Percentiles rank a stretch among this genome's conserved stretches.
Evolutionary conservation across 2,113 vertebrate genomes (phyloP).

Genomic region (Corynorhinus townsendii): DNA sequence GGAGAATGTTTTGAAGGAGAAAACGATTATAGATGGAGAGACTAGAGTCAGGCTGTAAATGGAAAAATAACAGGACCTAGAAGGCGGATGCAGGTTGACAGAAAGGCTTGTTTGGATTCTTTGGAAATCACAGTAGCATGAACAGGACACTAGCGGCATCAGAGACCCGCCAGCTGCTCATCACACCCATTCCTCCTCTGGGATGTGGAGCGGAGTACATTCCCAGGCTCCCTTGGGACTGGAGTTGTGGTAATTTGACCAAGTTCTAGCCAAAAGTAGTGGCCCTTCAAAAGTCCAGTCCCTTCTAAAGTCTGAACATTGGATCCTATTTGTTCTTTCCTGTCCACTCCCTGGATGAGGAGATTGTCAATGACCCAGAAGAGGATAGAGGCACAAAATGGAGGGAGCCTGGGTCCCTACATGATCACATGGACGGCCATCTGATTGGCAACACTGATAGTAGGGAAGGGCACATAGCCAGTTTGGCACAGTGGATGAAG

Average conservation of each 20-base stretch:
- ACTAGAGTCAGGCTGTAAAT: background rate
- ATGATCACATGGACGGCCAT: no score
- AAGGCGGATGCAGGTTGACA: background rate
- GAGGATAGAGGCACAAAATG: background rate
- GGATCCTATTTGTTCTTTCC: background rate
- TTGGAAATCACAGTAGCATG: background rate
- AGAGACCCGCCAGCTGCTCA: background rate
- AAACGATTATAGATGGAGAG: background rate
- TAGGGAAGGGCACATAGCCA: no score
- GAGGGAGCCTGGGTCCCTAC: background rate
- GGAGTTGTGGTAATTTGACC: background rate
- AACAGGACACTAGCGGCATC: background rate
- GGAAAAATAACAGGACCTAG: background rate
- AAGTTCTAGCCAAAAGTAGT: background rate
- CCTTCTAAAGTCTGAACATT: background rate
- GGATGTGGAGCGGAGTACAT: no score
- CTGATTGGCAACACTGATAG: background rate
- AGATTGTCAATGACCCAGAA: background rate
- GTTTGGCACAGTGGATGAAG: no score
- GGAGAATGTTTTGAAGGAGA: background rate
- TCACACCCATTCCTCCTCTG: background rate
- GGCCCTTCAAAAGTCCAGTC: background rate
- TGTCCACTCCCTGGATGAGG: background rate
- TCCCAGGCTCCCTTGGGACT: background rate
- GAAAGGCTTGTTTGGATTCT: background rate